Evolutionary conservation across 2,888 invertebrate genomes (phyloP), one percentile per base, ranked within the genome.

Genomic region (Pammene aurita): DNA sequence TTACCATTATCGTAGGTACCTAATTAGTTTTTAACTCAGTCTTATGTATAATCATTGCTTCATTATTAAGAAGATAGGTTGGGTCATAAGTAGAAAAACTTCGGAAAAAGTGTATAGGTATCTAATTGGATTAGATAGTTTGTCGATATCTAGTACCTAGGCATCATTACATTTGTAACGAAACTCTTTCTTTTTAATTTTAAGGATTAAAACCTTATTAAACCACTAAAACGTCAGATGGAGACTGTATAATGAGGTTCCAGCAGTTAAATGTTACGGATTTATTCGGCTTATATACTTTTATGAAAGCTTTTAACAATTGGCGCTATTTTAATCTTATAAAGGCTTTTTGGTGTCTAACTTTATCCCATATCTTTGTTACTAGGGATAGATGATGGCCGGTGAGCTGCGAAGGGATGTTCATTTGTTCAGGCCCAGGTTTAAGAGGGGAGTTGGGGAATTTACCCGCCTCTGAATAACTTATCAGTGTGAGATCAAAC

Each of bases 401-500:
- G 63, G 57, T 16, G 10, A 44, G 56, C 26, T 48, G 18, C 14
- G 16, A 44, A 35, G 11, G 50, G 18, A 55, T 14, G n/a, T 44
- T 56, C 18, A 18, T 34, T 62, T 57, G 63, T 68, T 57, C 14
- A 18, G 57, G 50, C 50, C 52, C 44, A 35, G 44, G 52, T 63
- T 58, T 63, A 58, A 57, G 57, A 52, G 34, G 68, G 48, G 62
- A 56, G 46, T 58, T 69, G 46, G 64, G 68, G 63, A 58, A 58
- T 64, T 60, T 18, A 44, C 64, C 57, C 44, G 35, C 63, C 52
- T 16, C 52, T 64, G 64, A 58, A 69, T 67, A 67, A 73, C 70
- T 63, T 72, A 56, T 67, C 70, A 64, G 56, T 52, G 58, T 56
- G 64, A 69, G 67, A 72, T 70, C 71, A 71, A 71, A 67, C 67